These are phyloP conservation scores for Sebastes oblongus DNA, from an alignment of 2,797 vertebrate species.

Conservation along the genomic window DNA sequence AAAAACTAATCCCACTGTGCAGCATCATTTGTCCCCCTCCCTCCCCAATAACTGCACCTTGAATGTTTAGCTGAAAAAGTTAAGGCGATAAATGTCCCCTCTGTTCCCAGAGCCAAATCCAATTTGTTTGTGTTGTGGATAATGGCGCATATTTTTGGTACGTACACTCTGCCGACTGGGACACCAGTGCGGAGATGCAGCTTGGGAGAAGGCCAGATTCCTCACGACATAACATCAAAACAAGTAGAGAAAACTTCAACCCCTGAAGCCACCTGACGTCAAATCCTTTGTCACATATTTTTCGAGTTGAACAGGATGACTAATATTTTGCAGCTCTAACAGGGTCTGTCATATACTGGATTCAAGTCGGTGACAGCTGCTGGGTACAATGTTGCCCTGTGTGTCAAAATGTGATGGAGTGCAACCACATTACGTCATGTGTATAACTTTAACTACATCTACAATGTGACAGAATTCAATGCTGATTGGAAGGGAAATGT, in stretches of 20 bases:
- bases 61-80: conserved; percentile 45
- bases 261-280: conserved; percentile 30
- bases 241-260: conserved; percentile 40
- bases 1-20: conserved; percentile 52
- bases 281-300: conserved; percentile 20
- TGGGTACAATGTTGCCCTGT: conserved; percentile 27
- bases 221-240: conserved; percentile 44
- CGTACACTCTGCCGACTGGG: conserved; percentile 12
- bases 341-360: conserved; percentile 21
- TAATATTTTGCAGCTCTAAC: conserved; percentile 35
- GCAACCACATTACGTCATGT: conserved; percentile 54
- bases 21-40: neutral
- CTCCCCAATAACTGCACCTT: conserved; percentile 29
- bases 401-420: conserved; percentile 57
- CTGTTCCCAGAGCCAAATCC: conserved; percentile 44
- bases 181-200: conserved; percentile 24
- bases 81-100: conserved; percentile 51
- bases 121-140: conserved; percentile 31
- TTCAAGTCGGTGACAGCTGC: conserved; percentile 34
- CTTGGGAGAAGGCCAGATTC: conserved; percentile 43
- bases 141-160: conserved; percentile 49
- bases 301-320: conserved; percentile 5
- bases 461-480: conserved; percentile 57
- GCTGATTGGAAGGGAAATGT: conserved; percentile 37
- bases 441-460: conserved; percentile 51